Conservation (phyloP, 2,113 vertebrate species). For the Pithys albifrons region DNA sequence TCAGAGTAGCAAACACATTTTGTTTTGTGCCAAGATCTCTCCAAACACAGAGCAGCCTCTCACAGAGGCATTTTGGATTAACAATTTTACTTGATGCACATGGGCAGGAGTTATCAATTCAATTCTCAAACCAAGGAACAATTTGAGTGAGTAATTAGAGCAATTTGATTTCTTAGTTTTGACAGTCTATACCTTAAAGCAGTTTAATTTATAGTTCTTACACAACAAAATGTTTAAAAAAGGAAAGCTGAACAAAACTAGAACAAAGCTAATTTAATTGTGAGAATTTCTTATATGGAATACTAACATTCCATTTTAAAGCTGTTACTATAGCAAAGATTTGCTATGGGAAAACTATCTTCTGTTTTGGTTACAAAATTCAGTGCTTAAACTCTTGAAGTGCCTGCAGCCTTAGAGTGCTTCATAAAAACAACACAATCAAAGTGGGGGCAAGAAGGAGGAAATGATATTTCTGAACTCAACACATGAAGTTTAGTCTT, state of each 20-base stretch:
- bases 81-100: constrained; percentile 64
- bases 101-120: constrained; percentile 80
- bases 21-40: not conserved
- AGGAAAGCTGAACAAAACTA: not conserved
- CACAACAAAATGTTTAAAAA: not conserved
- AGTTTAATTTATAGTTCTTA: not conserved
- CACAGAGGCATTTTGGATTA: constrained; percentile 18
- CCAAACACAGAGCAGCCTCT: not conserved
- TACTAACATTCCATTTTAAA: not conserved
- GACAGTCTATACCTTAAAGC: not conserved
- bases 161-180: constrained; percentile 37
- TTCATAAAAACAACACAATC: not conserved
- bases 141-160: constrained; percentile 75
- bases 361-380: not conserved
- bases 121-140: constrained; percentile 62
- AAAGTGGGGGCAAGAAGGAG: not conserved
- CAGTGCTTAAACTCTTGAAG: not conserved
- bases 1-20: not conserved
- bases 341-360: not conserved
- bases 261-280: not conserved
- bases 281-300: not conserved
- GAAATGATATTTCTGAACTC: not conserved
- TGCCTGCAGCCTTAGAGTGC: not conserved
- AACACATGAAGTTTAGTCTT: not conserved
- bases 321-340: not conserved